Evolutionary conservation across 2,113 vertebrate species (phyloP), one percentile per base, ranked within the genome.

Genomic region (Phocoena phocoena): DNA sequence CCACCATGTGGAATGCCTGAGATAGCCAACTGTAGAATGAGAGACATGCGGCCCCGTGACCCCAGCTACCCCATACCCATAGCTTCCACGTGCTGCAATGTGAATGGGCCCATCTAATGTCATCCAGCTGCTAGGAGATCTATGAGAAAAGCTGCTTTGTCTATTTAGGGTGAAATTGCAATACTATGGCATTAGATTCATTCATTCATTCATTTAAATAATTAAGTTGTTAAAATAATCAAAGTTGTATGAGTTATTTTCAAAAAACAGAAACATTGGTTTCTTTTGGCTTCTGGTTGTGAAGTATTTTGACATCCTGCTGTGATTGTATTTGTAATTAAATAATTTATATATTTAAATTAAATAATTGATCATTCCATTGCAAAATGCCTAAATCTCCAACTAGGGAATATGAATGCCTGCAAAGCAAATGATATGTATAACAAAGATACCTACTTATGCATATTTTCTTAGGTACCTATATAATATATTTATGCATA

Each of bases 331-430:
- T 92, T 97, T 96, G 17, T 68, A 89, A 84, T n/a, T 97, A 38
- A 97, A 95, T 97, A 86, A 95, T 95, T 97, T 96, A 95, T 90
- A 65, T 76, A 80, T 90, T 95, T 98, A 97, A 89, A 95, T 94
- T 95, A 96, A 97, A 95, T 95, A 96, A 62, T 92, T 77, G 41
- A 95, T 97, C 85, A 93, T 96, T 5, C 53, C 21, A 23, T 85
- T 91, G 50, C 25, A 86, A 62, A 95, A 83, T 73, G 83, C 5
- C 47, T 73, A 95, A 93, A 79, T 82, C 47, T 96, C 41, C 36
- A 92, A 38, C 47, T 15, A 91, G 50, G 63, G 31, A 96, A 73
- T 71, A 63, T 55, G 44, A 74, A 93, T 82, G 17, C 21, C 44
- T 91, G 10, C 38, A 50, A 84, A 90, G 71, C 11, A 96, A 91